A percentile compares a stretch with the other conserved stretches of the same genome.
These are phyloP conservation scores for Hylyphantes graminicola DNA, from an alignment of 1,140 invertebrate genomes.

Conservation along the genomic window DNA sequence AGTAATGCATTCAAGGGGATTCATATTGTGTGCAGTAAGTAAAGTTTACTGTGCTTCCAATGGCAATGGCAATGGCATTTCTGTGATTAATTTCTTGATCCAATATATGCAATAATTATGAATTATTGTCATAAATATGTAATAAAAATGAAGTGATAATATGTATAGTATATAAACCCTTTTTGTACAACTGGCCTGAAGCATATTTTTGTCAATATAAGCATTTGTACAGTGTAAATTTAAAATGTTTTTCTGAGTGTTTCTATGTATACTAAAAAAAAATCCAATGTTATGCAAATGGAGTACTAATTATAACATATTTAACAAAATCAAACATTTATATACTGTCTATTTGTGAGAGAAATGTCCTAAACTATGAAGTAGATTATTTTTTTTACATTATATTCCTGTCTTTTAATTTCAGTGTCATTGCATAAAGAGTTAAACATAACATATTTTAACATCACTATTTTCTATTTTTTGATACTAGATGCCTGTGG, in stretches of 20 bases:
- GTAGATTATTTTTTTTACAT: constrained; percentile 20
- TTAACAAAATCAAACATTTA: background rate
- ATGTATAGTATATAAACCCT: constrained; percentile 55
- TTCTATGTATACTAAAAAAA: constrained; percentile 25
- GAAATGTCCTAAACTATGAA: constrained; percentile 18
- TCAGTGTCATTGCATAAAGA: constrained; percentile 6
- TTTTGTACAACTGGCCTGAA: constrained; percentile 49
- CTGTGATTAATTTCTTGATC: constrained; percentile 50
- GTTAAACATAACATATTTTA: constrained; percentile 22
- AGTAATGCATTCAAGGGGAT: background rate
- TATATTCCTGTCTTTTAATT: background rate
- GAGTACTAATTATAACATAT: constrained; percentile 11
- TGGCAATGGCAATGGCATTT: constrained; percentile 46
- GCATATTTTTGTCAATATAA: constrained; percentile 58
- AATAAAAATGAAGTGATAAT: constrained; percentile 47
- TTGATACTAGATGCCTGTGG: constrained; percentile 4
- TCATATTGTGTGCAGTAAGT: constrained; percentile 46
- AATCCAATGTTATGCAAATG: constrained; percentile 5
- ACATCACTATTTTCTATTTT: constrained; percentile 27
- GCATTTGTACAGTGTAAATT: constrained; percentile 56
- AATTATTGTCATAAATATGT: constrained; percentile 51
- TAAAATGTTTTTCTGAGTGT: constrained; percentile 36
- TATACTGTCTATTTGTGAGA: constrained; percentile 10
- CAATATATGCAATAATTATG: constrained; percentile 38
- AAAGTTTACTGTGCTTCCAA: constrained; percentile 20